Percentiles rank a stretch among this genome's conserved stretches.
Evolutionary conservation across 2,888 invertebrate species (phyloP).

Genomic region (Sarcophaga caerulescens): DNA sequence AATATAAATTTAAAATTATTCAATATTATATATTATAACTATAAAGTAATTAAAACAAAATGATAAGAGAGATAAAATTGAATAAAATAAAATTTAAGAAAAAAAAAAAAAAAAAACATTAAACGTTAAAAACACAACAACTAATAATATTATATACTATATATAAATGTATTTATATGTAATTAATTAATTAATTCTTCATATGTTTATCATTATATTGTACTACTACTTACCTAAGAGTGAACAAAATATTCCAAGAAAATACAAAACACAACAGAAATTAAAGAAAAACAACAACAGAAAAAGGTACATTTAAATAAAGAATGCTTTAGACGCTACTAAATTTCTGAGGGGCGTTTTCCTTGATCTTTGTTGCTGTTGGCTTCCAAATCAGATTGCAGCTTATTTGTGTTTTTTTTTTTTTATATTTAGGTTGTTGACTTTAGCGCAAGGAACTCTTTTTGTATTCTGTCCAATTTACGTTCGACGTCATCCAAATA

Average conservation of each 20-base stretch:
- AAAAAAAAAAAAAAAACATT: conserved; percentile 14
- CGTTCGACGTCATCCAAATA: conserved; percentile 68
- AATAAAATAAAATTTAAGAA: conserved; percentile 41
- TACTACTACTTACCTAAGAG: conserved; percentile 61
- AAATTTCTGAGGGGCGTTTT: conserved; percentile 41
- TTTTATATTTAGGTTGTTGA: conserved; percentile 34
- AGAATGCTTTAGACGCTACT: conserved; percentile 65
- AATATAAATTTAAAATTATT: conserved; percentile 54
- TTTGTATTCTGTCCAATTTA: conserved; percentile 69
- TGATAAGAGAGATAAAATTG: conserved; percentile 36
- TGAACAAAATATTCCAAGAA: conserved; percentile 53
- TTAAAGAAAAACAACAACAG: conserved; percentile 38
- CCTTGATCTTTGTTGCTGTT: conserved; percentile 16
- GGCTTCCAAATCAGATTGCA: neutral
- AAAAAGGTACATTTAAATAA: conserved; percentile 62
- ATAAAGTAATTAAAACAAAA: conserved; percentile 36
- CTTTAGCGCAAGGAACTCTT: conserved; percentile 64
- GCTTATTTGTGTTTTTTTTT: conserved; percentile 11
- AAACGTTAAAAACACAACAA: conserved; percentile 27
- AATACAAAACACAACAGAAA: conserved; percentile 36
- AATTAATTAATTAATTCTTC: conserved; percentile 52
- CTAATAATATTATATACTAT: conserved; percentile 53
- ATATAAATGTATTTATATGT: conserved; percentile 60
- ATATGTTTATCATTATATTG: conserved; percentile 51
- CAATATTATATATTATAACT: conserved; percentile 57